These are phyloP conservation scores for Caenorhabditis briggsae DNA, from an alignment of 1,140 invertebrate genomes.

Conservation along the genomic window DNA sequence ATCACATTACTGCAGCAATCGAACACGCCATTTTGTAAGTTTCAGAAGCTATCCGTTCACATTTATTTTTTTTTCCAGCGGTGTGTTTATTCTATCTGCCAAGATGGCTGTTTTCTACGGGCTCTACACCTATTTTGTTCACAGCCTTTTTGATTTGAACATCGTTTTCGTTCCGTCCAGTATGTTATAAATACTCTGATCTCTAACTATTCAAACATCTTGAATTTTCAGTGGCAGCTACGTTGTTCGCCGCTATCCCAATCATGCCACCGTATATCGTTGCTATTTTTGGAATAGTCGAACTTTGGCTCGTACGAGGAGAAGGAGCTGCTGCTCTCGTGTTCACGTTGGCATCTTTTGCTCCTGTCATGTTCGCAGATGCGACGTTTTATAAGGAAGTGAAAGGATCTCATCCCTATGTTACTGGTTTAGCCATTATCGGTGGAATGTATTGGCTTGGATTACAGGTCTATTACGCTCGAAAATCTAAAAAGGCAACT, in stretches of 20 bases:
- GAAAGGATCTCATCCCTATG: conserved; percentile 95
- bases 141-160: conserved; percentile 92
- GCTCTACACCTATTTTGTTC: conserved; percentile 96
- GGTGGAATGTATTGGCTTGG: conserved; percentile 98
- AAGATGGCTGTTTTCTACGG: conserved; percentile 98
- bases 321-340: conserved; percentile 84
- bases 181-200: conserved; percentile 78
- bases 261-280: conserved; percentile 94
- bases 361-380: conserved; percentile 90
- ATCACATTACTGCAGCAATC: conserved; percentile 70
- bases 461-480: conserved; percentile 81
- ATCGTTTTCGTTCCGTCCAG: conserved; percentile 94
- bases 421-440: conserved; percentile 95
- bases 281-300: conserved; percentile 90
- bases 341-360: conserved; percentile 83
- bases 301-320: conserved; percentile 91
- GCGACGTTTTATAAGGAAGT: conserved; percentile 96
- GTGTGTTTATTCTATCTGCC: conserved; percentile 92
- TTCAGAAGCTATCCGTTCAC: neutral
- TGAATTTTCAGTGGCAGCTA: conserved; percentile 84
- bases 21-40: conserved; percentile 74
- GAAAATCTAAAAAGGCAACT: neutral
- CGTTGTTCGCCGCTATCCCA: conserved; percentile 91
- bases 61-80: conserved; percentile 77
- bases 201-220: conserved; percentile 6